phyloP scores from a whole-genome alignment of 2,888 invertebrate genomes.

The Agrypnus murinus region DNA sequence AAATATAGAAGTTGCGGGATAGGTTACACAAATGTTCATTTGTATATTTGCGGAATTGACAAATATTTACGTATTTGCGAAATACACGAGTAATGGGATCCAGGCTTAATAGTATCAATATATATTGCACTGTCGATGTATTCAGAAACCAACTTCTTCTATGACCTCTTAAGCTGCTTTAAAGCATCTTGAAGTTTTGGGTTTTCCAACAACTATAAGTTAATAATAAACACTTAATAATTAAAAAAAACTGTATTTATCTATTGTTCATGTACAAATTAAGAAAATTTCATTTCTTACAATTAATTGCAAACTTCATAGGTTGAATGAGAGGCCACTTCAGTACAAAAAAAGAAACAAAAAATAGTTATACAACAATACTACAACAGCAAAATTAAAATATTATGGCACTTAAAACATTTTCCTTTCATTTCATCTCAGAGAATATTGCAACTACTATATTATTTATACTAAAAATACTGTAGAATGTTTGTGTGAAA shows the following conservation, averaged over 20 bases:
- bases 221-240: slow-evolving; percentile 9
- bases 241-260: slow-evolving; percentile 47
- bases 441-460: slow-evolving; percentile 44
- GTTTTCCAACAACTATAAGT: no score
- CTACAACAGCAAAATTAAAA: slow-evolving; percentile 27
- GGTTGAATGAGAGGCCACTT: slow-evolving; percentile 37
- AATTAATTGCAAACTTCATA: slow-evolving; percentile 41
- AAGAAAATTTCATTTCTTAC: slow-evolving; percentile 46
- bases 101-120: no score
- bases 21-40: no score
- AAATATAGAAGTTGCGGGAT: no score
- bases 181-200: no score
- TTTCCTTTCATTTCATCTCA: slow-evolving; percentile 10
- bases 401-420: slow-evolving; percentile 47
- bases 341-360: slow-evolving; percentile 30
- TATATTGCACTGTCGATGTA: no score
- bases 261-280: slow-evolving; percentile 49
- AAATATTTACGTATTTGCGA: no score
- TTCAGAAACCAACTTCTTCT: no score
- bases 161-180: no score
- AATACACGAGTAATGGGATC: no score
- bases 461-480: slow-evolving; percentile 47
- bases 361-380: slow-evolving; percentile 22
- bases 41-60: no score
- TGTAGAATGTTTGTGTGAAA: slow-evolving; percentile 51